Conservation (phyloP, 2,113 vertebrate species). For the Microcebus lehilahytsara region DNA sequence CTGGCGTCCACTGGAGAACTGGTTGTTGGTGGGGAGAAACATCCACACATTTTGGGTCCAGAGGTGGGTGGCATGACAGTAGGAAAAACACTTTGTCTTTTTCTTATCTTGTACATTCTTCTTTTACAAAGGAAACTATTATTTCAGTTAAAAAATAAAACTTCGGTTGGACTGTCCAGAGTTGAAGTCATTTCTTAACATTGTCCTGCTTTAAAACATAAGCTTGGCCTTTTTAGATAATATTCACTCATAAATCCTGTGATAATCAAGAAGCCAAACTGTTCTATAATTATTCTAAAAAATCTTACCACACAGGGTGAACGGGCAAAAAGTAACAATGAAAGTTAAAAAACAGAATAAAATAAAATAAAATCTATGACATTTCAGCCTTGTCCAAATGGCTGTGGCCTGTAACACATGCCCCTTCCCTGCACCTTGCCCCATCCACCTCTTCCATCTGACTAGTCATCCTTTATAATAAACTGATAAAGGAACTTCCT, state of each 20-base stretch:
- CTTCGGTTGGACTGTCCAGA: background rate
- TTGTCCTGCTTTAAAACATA: background rate
- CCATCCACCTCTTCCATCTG: too few species aligned
- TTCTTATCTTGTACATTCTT: too few species aligned
- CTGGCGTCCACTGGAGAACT: too few species aligned
- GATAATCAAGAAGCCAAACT: background rate
- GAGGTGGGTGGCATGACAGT: too few species aligned
- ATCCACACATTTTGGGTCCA: too few species aligned
- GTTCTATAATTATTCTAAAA: background rate
- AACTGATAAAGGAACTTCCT: background rate
- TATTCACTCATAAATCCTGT: background rate
- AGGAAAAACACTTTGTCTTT: too few species aligned
- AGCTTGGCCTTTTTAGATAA: background rate
- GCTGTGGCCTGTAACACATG: background rate
- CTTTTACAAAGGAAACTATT: too few species aligned
- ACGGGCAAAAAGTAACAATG: background rate
- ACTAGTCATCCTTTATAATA: too few species aligned
- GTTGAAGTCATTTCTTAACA: background rate
- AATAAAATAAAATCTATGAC: background rate
- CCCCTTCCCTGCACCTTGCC: too few species aligned
- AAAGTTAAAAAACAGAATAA: background rate
- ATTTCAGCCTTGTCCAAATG: background rate
- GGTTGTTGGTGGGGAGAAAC: too few species aligned
- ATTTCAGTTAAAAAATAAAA: too few species aligned
- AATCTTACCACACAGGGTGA: background rate